Evolutionary conservation across 1,140 invertebrate genomes (phyloP).

Genomic region (Drosophila bipectinata): DNA sequence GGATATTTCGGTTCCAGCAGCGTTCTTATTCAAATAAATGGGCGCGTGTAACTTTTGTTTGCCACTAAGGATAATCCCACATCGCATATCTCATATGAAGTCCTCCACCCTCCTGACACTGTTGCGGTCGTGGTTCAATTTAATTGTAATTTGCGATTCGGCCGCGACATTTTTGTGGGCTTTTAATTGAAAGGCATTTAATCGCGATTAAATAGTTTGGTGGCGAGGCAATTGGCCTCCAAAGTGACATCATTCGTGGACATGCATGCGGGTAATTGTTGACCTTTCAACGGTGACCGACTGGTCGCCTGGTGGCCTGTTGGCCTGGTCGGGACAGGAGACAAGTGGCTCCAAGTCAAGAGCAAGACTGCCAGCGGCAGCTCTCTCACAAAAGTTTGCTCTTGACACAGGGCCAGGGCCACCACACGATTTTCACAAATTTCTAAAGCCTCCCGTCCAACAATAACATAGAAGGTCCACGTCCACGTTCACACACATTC

Average conservation of each 20-base stretch:
- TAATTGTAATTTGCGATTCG: slow-evolving; percentile 3
- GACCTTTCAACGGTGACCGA: slow-evolving; percentile 40
- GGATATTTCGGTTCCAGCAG: slow-evolving; percentile 16
- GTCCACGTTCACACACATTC: slow-evolving; percentile 17
- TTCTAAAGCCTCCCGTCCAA: slow-evolving; percentile 39
- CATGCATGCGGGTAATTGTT: slow-evolving; percentile 17
- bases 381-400: slow-evolving; percentile 43
- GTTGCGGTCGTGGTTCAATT: too few relatives aligned
- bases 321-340: slow-evolving; percentile 9
- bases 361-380: slow-evolving; percentile 46
- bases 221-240: slow-evolving; percentile 14
- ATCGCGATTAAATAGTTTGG: slow-evolving; percentile 31
- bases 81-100: neutral
- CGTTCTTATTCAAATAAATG: slow-evolving; percentile 46
- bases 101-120: too few relatives aligned
- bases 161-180: slow-evolving; percentile 12
- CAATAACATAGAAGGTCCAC: slow-evolving; percentile 54
- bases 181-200: slow-evolving; percentile 29
- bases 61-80: slow-evolving; percentile 6
- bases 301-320: neutral
- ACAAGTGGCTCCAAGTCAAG: slow-evolving; percentile 62
- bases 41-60: slow-evolving; percentile 25
- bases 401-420: slow-evolving; percentile 70
- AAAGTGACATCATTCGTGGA: slow-evolving; percentile 5
- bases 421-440: slow-evolving; percentile 34